Evolutionary conservation across 2,113 vertebrate genomes (phyloP).

Genomic region (Pelecanus crispus): DNA sequence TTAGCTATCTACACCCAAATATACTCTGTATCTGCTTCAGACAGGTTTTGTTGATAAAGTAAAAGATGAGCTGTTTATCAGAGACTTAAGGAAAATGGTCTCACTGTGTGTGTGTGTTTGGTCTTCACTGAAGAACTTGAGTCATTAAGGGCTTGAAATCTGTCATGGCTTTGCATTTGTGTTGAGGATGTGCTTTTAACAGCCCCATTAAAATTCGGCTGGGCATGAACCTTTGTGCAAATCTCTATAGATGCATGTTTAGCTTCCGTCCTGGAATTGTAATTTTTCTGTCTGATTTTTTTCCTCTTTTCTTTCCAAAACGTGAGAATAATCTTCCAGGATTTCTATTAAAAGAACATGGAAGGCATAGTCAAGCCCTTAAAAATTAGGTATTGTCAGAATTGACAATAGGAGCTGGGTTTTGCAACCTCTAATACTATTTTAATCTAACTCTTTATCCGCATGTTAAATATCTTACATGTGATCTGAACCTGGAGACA

Average conservation of each 20-base stretch:
- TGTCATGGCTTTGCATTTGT: constrained; percentile 5
- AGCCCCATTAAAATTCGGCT: neutral
- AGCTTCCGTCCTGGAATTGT: neutral
- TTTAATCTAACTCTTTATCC: constrained; percentile 36
- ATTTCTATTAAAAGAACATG: constrained; percentile 42
- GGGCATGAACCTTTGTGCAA: neutral
- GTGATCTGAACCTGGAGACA: neutral
- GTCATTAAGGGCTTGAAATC: neutral
- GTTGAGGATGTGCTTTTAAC: constrained; percentile 24
- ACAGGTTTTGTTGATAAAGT: constrained; percentile 9
- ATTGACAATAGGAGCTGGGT: constrained; percentile 11
- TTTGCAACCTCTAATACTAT: constrained; percentile 11
- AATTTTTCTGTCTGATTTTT: neutral
- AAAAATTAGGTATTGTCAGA: constrained; percentile 30
- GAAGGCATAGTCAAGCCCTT: constrained; percentile 22
- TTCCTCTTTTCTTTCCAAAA: neutral
- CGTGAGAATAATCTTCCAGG: constrained; percentile 6
- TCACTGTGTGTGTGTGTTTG: neutral
- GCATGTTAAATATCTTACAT: neutral
- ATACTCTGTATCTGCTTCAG: neutral
- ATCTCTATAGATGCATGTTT: neutral
- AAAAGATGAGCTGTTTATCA: constrained; percentile 6
- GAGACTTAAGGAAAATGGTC: neutral
- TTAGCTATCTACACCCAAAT: neutral
- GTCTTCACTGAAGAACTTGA: neutral